Percentiles rank a stretch among this genome's conserved stretches.
These are phyloP conservation scores for Alligator mississippiensis DNA, from an alignment of 2,113 vertebrate genomes.

Conservation along the genomic window DNA sequence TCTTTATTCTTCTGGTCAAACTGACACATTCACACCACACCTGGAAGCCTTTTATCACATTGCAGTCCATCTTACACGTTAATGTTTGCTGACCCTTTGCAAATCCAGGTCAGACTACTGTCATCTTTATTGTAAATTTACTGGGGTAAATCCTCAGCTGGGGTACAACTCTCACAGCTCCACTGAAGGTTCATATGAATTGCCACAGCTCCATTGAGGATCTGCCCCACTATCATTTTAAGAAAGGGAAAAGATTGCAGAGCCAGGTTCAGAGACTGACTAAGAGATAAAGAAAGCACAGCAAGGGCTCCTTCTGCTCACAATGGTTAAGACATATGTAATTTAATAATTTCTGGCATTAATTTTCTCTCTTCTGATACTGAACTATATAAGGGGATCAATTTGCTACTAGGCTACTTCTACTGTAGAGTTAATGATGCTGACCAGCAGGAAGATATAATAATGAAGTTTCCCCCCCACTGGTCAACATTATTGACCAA, in stretches of 20 bases:
- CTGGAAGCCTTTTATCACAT: background rate
- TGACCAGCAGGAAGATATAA: background rate
- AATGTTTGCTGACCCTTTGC: background rate
- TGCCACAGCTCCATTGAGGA: background rate
- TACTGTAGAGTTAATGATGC: background rate
- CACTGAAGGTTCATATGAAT: background rate
- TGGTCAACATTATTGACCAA: constrained; percentile 31
- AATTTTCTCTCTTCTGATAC: background rate
- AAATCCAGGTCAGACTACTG: background rate
- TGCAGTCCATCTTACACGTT: background rate
- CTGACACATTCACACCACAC: background rate
- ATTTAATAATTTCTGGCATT: background rate
- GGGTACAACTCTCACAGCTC: background rate
- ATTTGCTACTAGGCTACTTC: constrained; percentile 2
- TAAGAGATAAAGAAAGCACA: background rate
- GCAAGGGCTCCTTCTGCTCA: background rate
- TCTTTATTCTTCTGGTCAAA: background rate
- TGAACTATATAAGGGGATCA: background rate
- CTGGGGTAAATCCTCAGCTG: background rate
- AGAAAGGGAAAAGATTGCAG: background rate
- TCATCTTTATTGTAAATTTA: background rate
- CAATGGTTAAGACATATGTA: background rate
- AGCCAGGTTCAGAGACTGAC: background rate
- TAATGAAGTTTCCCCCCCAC: background rate
- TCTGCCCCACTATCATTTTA: background rate